Percentiles rank a stretch among this genome's conserved stretches.
Conservation (phyloP, 2,113 vertebrate genomes). For the Oreochromis niloticus region DNA sequence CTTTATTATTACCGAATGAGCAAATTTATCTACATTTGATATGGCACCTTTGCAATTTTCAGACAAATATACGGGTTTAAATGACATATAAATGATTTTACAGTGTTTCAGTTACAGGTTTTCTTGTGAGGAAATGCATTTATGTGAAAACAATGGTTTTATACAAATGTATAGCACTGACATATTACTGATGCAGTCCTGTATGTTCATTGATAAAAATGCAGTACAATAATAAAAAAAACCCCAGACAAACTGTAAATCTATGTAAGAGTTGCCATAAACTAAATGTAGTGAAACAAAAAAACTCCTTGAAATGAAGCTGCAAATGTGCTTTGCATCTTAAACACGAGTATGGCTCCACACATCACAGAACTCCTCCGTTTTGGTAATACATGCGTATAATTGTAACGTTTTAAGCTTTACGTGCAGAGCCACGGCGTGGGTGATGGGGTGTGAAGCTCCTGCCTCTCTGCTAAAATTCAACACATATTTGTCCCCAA, state of each 20-base stretch:
- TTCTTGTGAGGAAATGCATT: background rate
- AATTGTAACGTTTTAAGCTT: background rate
- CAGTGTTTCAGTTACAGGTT: background rate
- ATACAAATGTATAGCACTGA: background rate
- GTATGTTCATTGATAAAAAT: background rate
- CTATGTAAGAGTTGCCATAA: background rate
- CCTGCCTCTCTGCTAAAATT: background rate
- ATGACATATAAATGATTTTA: background rate
- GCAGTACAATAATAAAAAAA: background rate
- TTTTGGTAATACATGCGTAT: background rate
- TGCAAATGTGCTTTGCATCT: background rate
- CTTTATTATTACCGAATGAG: accelerated
- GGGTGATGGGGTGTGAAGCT: background rate
- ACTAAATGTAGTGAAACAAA: background rate
- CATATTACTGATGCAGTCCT: accelerated
- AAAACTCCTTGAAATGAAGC: background rate
- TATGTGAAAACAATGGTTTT: background rate
- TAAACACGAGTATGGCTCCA: background rate
- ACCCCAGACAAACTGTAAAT: background rate
- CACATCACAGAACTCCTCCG: background rate
- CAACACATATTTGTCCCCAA: background rate
- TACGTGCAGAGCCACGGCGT: background rate
- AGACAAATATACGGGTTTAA: accelerated
- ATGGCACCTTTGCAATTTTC: background rate
- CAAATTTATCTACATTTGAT: background rate